Evolutionary conservation across 2,113 vertebrate genomes (phyloP).

Genomic region (Apus apus): DNA sequence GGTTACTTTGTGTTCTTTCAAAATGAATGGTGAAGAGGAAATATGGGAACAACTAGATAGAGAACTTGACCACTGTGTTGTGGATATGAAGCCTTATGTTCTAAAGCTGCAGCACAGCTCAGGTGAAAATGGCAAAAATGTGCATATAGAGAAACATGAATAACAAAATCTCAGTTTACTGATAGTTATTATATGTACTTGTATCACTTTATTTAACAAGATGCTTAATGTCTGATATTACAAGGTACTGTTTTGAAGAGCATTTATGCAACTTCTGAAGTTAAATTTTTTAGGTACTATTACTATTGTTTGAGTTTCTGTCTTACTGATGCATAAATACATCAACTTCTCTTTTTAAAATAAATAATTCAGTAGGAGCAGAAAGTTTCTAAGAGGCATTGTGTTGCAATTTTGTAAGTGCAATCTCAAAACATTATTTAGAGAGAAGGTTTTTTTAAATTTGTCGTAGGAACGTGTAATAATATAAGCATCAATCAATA

Average conservation of each 20-base stretch:
- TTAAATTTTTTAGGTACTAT: neutral
- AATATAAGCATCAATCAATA: neutral
- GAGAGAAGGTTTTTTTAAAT: neutral
- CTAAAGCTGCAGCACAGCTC: conserved; percentile 81
- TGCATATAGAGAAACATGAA: neutral
- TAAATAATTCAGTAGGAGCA: neutral
- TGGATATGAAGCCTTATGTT: conserved; percentile 92
- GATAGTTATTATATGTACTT: neutral
- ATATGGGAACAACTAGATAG: conserved; percentile 83
- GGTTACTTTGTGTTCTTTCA: neutral
- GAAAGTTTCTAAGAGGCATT: neutral
- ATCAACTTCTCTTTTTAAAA: neutral
- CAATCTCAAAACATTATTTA: neutral
- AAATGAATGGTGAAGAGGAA: conserved; percentile 82
- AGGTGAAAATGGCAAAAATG: conserved; percentile 75
- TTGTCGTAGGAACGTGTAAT: neutral
- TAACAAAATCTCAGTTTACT: neutral
- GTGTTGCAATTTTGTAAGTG: neutral
- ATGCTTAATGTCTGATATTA: neutral
- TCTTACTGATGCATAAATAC: neutral
- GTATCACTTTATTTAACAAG: neutral
- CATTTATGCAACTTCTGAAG: neutral
- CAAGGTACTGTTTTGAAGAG: neutral
- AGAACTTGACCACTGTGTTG: conserved; percentile 87
- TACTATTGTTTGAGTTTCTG: neutral